phyloP scores from a whole-genome alignment of 2,797 vertebrate genomes.

The Mormyrus proboscirostris region DNA sequence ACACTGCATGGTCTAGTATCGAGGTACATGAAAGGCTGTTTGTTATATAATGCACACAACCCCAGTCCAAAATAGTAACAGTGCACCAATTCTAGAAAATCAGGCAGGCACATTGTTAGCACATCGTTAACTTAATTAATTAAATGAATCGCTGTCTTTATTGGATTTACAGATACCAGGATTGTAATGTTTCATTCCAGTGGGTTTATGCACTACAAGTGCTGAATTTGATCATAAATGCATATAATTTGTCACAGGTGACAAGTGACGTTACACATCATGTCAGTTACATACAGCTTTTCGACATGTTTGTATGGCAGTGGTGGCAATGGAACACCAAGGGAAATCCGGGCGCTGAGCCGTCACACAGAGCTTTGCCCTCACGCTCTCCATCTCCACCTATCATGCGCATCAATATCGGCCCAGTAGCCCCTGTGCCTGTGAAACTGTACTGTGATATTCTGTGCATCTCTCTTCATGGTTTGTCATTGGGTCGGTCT shows the following conservation, averaged over 20 bases:
- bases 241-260: neutral
- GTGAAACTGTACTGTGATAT: constrained; percentile 38
- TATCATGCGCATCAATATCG: constrained; percentile 16
- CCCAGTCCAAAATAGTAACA: neutral
- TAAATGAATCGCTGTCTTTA: neutral
- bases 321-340: neutral
- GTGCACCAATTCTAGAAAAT: neutral
- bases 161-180: neutral
- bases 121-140: neutral
- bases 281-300: neutral
- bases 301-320: neutral
- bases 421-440: constrained; percentile 33
- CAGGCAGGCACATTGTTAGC: neutral
- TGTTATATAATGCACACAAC: neutral
- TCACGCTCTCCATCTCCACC: constrained; percentile 24
- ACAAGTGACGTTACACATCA: neutral
- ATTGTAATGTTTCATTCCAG: neutral
- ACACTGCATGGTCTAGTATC: neutral
- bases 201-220: neutral
- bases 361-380: constrained; percentile 18
- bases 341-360: constrained; percentile 26
- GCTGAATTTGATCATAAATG: neutral
- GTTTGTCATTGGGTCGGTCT: constrained; percentile 64
- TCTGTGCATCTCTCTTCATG: constrained; percentile 47
- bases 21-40: neutral